phyloP scores from a whole-genome alignment of 2,888 invertebrate species.

The Melinaea menophilus region DNA sequence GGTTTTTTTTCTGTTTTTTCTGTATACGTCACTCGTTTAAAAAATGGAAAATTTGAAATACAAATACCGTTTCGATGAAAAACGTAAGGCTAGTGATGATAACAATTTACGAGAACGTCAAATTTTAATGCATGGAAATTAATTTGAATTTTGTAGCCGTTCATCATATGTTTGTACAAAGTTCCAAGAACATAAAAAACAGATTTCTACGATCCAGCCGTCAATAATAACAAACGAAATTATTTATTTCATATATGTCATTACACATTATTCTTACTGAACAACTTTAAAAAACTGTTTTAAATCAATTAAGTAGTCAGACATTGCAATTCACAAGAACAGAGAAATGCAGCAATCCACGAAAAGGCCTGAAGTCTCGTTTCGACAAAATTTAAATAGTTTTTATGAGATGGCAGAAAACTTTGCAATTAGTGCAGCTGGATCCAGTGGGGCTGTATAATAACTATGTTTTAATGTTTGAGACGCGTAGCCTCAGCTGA shows the following conservation, averaged over 20 bases:
- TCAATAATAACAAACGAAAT: too few species aligned
- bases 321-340: neutral
- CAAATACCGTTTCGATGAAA: slow-evolving; percentile 64
- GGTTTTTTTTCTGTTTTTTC: too few species aligned
- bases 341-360: slow-evolving; percentile 11
- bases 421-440: slow-evolving; percentile 54
- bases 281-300: neutral
- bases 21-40: slow-evolving; percentile 26
- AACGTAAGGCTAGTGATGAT: slow-evolving; percentile 57
- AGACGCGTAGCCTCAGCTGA: slow-evolving; percentile 28
- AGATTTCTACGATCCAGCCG: neutral
- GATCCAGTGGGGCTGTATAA: slow-evolving; percentile 30
- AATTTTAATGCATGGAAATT: slow-evolving; percentile 63
- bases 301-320: neutral
- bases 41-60: slow-evolving; percentile 27
- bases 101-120: slow-evolving; percentile 54
- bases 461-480: slow-evolving; percentile 44
- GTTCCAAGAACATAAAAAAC: neutral
- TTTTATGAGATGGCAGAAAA: slow-evolving; percentile 55
- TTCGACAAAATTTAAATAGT: slow-evolving; percentile 43
- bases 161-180: slow-evolving; percentile 21
- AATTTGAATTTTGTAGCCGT: slow-evolving; percentile 12
- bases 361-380: slow-evolving; percentile 33
- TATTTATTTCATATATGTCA: too few species aligned
- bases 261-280: too few species aligned